These are phyloP conservation scores for Cyclophora punctaria DNA, from an alignment of 2,888 invertebrate species.

Conservation along the genomic window DNA sequence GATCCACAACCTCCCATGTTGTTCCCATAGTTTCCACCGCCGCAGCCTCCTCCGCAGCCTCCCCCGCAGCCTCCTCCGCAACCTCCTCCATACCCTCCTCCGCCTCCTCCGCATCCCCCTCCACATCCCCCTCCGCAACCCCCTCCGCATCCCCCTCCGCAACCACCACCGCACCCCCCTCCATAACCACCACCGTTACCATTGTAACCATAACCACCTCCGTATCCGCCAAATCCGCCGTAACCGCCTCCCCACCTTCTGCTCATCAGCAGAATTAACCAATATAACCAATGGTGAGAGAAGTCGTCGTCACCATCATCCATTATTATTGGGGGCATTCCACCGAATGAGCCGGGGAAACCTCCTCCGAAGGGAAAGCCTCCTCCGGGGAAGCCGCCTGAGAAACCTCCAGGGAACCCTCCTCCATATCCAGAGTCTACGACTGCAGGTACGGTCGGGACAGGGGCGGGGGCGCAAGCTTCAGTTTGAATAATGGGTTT, in stretches of 20 bases:
- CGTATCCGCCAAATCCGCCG: slow-evolving; percentile 10
- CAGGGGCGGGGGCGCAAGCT: slow-evolving; percentile 8
- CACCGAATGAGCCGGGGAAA: slow-evolving; percentile 9
- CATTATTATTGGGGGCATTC: slow-evolving; percentile 35
- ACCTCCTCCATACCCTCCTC: slow-evolving; percentile 16
- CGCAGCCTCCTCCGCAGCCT: slow-evolving; percentile 9
- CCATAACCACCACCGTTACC: slow-evolving; percentile 13
- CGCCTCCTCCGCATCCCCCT: slow-evolving; percentile 15
- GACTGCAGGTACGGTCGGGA: slow-evolving; percentile 9
- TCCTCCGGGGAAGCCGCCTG: slow-evolving; percentile 5
- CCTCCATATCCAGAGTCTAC: slow-evolving; percentile 12
- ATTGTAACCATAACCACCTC: slow-evolving; percentile 8
- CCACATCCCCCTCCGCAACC: slow-evolving; percentile 22
- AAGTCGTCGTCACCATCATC: slow-evolving; percentile 25
- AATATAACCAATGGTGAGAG: slow-evolving; percentile 32
- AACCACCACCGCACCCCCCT: slow-evolving; percentile 19
- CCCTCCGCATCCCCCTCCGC: slow-evolving; percentile 18
- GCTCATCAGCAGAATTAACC: slow-evolving; percentile 39
- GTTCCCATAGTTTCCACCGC: slow-evolving; percentile 9
- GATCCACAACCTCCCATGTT: slow-evolving; percentile 9
- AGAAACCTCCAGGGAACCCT: slow-evolving; percentile 3
- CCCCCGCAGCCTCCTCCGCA: slow-evolving; percentile 10
- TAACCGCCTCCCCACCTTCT: slow-evolving; percentile 16
- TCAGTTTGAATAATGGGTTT: slow-evolving; percentile 32
- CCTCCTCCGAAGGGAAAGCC: slow-evolving; percentile 1